Percentiles rank a stretch among this genome's conserved stretches.
These are phyloP conservation scores for Poecilia latipinna DNA, from an alignment of 2,113 vertebrate species.

Conservation along the genomic window DNA sequence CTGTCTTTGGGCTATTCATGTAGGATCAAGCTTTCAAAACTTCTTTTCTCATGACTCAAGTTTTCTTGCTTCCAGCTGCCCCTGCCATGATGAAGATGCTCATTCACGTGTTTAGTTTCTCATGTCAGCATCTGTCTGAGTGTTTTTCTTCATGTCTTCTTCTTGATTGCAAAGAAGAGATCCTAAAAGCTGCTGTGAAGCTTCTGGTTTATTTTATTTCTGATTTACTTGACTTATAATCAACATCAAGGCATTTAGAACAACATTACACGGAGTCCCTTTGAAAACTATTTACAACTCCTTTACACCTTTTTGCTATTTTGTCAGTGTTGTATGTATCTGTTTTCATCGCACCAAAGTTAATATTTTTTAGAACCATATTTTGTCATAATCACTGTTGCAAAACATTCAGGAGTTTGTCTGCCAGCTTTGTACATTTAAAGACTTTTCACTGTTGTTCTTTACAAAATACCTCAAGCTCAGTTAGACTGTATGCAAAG, in stretches of 20 bases:
- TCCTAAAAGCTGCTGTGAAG: background rate
- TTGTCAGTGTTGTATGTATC: background rate
- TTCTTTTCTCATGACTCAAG: conserved; percentile 33
- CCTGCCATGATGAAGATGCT: conserved; percentile 8
- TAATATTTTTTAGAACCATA: no score
- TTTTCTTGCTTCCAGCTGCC: conserved; percentile 25
- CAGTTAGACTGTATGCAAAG: no score
- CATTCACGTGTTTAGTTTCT: conserved; percentile 1
- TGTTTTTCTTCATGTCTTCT: background rate
- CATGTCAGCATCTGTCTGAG: background rate
- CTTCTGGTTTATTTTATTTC: background rate
- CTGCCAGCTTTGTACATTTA: no score
- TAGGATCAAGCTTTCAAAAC: conserved; percentile 33
- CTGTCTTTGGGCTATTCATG: conserved; percentile 42
- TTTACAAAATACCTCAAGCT: no score
- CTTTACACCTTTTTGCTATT: background rate
- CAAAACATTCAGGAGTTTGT: no score
- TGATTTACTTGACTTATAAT: background rate
- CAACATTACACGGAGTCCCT: background rate
- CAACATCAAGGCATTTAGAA: background rate
- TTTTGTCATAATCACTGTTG: no score
- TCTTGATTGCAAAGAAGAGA: background rate
- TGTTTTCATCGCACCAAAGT: background rate
- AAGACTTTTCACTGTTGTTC: no score
- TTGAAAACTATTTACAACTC: background rate